Percentiles rank a stretch among this genome's conserved stretches.
These are phyloP conservation scores for Eretmochelys imbricata DNA, from an alignment of 2,113 vertebrate species.

Conservation along the genomic window DNA sequence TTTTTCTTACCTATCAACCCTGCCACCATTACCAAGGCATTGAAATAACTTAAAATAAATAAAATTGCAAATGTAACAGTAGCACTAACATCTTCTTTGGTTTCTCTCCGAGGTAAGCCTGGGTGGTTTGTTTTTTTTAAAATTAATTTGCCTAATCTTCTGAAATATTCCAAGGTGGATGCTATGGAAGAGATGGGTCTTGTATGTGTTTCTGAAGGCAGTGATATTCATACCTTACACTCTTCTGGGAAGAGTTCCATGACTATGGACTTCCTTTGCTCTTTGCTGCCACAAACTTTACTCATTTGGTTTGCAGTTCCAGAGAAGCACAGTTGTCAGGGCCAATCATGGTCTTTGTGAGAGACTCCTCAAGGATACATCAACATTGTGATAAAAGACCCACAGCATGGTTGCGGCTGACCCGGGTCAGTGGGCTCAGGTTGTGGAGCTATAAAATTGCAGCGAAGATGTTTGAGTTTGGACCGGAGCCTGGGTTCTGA, in stretches of 20 bases:
- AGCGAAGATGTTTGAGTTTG: neutral
- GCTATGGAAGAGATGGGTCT: accelerated
- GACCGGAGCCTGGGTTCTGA: neutral
- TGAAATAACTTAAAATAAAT: neutral
- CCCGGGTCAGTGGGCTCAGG: neutral
- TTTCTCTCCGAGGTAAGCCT: neutral
- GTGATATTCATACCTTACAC: neutral
- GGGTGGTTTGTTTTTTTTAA: neutral
- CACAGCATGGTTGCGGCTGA: neutral
- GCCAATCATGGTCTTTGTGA: neutral
- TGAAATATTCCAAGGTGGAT: neutral
- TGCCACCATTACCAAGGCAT: neutral
- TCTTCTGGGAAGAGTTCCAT: neutral
- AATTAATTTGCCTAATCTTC: neutral
- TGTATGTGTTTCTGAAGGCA: accelerated
- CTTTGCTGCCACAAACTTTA: neutral
- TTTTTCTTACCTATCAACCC: constrained; percentile 14
- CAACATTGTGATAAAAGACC: neutral
- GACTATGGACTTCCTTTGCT: neutral
- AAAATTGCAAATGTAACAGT: neutral
- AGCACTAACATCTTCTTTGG: neutral
- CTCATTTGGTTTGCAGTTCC: neutral
- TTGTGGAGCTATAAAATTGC: neutral
- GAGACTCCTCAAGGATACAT: neutral
- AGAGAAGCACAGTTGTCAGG: neutral